These are phyloP conservation scores for Lepilemur ruficaudatus DNA, from an alignment of 2,797 vertebrate genomes.

Conservation along the genomic window DNA sequence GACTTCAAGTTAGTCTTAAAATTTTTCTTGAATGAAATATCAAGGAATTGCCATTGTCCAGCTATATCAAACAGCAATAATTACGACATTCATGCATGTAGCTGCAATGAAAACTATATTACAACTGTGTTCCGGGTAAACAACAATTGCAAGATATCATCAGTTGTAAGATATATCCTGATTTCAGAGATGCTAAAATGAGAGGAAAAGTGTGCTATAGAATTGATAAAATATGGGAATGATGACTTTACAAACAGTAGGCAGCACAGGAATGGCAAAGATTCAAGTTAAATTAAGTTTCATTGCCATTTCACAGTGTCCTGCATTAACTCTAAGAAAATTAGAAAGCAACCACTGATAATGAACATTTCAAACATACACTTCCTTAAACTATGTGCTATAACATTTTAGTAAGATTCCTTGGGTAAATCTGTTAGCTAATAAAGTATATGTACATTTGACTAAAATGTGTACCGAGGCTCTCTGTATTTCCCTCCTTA, in stretches of 20 bases:
- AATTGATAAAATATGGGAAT: background rate
- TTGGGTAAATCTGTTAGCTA: background rate
- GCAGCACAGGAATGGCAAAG: background rate
- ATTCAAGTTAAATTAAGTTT: background rate
- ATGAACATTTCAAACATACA: background rate
- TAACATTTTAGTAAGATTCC: background rate
- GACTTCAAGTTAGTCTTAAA: slow-evolving; percentile 41
- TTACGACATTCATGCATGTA: background rate
- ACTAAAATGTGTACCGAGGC: background rate
- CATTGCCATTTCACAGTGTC: background rate
- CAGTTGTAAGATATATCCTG: background rate
- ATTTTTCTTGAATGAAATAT: slow-evolving; percentile 25
- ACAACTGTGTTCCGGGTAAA: background rate
- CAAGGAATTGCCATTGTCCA: slow-evolving; percentile 5
- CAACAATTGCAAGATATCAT: background rate
- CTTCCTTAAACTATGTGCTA: background rate
- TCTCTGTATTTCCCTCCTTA: background rate
- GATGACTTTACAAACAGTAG: background rate
- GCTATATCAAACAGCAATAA: background rate
- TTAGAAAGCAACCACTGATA: background rate
- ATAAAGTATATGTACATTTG: background rate
- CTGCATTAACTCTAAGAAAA: background rate
- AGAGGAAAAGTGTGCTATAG: background rate
- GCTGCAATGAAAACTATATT: slow-evolving; percentile 3
- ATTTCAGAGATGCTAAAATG: background rate